These are phyloP conservation scores for Epirrita christyi DNA, from an alignment of 2,888 invertebrate genomes.

Conservation along the genomic window DNA sequence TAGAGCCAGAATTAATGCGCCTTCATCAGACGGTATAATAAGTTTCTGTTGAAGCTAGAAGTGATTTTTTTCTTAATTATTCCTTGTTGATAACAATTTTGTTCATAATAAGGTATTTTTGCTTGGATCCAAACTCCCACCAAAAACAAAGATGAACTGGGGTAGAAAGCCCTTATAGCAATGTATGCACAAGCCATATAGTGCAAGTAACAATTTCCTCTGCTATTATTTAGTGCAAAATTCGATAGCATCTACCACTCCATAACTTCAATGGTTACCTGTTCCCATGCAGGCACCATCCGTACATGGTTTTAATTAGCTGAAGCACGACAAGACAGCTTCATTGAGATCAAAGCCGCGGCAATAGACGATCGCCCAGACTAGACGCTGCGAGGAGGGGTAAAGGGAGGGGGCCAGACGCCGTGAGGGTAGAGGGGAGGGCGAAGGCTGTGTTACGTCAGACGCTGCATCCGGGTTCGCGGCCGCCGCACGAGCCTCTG, in stretches of 20 bases:
- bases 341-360: constrained; percentile 57
- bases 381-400: constrained; percentile 49
- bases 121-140: no score
- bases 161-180: neutral
- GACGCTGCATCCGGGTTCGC: constrained; percentile 80
- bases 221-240: constrained; percentile 1
- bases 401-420: constrained; percentile 35
- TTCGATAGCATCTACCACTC: constrained; percentile 30
- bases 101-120: no score
- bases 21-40: constrained; percentile 37
- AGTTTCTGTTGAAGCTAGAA: constrained; percentile 9
- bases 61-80: no score
- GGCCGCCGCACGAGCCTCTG: constrained; percentile 72
- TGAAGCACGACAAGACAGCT: constrained; percentile 36
- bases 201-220: neutral
- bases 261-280: constrained; percentile 30
- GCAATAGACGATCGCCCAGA: constrained; percentile 75
- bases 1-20: constrained; percentile 57
- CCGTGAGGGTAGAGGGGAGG: constrained; percentile 44
- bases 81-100: no score
- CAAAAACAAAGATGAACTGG: no score
- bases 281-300: constrained; percentile 28
- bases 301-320: constrained; percentile 35
- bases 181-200: neutral
- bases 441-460: constrained; percentile 78